Base-by-base conservation (phyloP, 2,797 vertebrate genomes). In the Rhabdomys pumilio region DNA sequence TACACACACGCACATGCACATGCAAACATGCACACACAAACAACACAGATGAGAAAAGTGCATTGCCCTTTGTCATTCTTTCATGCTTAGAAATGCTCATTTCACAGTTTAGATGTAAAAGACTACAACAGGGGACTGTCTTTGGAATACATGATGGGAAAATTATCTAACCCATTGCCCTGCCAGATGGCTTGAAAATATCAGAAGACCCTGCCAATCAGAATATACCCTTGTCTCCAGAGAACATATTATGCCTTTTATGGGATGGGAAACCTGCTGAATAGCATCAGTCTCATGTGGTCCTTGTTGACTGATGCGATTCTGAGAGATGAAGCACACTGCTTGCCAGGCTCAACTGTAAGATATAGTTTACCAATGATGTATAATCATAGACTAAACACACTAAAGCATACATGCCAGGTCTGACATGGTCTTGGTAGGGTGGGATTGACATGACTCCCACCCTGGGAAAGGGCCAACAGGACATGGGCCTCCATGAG, bases 341-440 rank as follows among this genome's bases (percentile, higher is more conserved):
- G 59, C 17, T 88, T 90, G 44, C 34, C n/a, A 90, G 93, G 61
- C 90, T 55, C 76, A 97, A 44, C 29, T 73, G 44, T 10, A 79
- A 34, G 24, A 72, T 84, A n/a, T 38, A 93, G 91, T 91, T 87
- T 89, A 73, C 38, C 50, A 69, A 92, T 94, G 80, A 86, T 63
- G n/a, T 29, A 10, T 44, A 89, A 92, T 57, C 26, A 72, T n/a
- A 44, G 29, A 12, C 10, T 15, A 34, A 10, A 31, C 29, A 20
- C 38, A 69, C 19, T 50, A 50, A 81, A 69, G 34, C 81, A 89
- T 53, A 65, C 4, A 38, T 20, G 34, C 15, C 67, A 20, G n/a
- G n/a, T 38, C 67, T 72, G n/a, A 19, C 67, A 38, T 38, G 67
- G n/a, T 72, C n/a, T 38, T 72, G 67, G 67, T 72, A 19, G 34